Conservation (phyloP, 2,888 invertebrate genomes). For the Trachelus iudaicus region DNA sequence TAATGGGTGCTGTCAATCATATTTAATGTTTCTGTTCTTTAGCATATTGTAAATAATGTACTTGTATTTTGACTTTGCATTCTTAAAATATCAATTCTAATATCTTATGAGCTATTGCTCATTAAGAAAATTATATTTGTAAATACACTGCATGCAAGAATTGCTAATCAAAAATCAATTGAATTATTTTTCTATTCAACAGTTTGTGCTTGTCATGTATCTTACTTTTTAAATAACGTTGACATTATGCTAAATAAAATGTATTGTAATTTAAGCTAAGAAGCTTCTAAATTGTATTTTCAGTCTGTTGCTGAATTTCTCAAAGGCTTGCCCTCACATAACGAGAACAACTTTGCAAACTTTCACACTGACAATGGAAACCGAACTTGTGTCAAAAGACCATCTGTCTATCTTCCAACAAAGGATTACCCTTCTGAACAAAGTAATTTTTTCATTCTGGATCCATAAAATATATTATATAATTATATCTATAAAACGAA, state of each 20-base stretch:
- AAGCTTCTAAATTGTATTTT: slow-evolving; percentile 49
- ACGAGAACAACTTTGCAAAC: slow-evolving; percentile 90
- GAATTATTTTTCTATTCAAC: no score
- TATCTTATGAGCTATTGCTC: neutral
- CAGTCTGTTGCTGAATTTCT: slow-evolving; percentile 91
- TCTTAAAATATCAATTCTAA: neutral
- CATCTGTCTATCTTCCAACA: slow-evolving; percentile 92
- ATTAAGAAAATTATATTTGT: no score
- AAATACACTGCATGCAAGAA: no score
- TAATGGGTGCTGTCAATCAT: no score
- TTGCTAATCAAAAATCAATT: no score
- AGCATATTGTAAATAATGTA: neutral
- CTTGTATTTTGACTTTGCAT: neutral
- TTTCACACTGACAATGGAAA: slow-evolving; percentile 89
- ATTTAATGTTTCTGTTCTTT: no score
- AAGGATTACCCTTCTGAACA: slow-evolving; percentile 94
- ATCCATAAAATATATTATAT: no score
- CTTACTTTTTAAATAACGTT: neutral
- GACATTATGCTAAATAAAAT: neutral
- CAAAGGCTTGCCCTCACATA: slow-evolving; percentile 90
- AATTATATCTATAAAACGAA: slow-evolving; percentile 1
- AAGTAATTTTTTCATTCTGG: slow-evolving; percentile 70
- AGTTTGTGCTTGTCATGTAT: neutral
- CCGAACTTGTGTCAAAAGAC: slow-evolving; percentile 84
- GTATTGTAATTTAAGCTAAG: neutral